These are phyloP conservation scores for Enteromius unitaeniatus DNA, from an alignment of 2,797 vertebrate species.

Conservation along the genomic window DNA sequence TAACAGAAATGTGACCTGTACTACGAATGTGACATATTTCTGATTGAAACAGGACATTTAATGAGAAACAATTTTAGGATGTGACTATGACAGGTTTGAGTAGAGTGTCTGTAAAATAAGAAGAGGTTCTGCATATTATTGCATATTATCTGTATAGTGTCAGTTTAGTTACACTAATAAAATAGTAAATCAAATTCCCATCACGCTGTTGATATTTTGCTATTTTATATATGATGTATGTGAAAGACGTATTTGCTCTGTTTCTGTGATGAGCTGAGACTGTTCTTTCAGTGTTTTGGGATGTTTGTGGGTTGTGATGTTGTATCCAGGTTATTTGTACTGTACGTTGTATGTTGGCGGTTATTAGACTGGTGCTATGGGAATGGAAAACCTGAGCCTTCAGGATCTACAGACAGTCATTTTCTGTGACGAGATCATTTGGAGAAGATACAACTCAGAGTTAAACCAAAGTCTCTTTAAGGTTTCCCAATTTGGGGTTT, in stretches of 20 bases:
- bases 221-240: not conserved
- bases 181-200: not conserved
- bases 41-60: not conserved
- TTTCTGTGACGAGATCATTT: not conserved
- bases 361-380: not conserved
- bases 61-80: not conserved
- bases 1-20: not conserved
- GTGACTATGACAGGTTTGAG: not conserved
- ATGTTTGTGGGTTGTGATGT: constrained; percentile 24
- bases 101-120: not conserved
- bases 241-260: not conserved
- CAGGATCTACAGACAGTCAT: not conserved
- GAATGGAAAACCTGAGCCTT: not conserved
- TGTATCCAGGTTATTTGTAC: constrained; percentile 23
- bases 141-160: not conserved
- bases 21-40: not conserved
- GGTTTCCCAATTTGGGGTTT: not conserved
- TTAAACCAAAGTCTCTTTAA: not conserved
- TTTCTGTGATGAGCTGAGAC: not conserved
- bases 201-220: not conserved
- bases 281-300: not conserved
- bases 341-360: not conserved
- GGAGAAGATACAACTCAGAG: not conserved
- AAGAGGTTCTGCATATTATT: not conserved
- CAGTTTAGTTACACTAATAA: not conserved